Evolutionary conservation across 2,113 vertebrate species (phyloP), one percentile per base, ranked within the genome.

Genomic region (Poeciliopsis occidentalis): DNA sequence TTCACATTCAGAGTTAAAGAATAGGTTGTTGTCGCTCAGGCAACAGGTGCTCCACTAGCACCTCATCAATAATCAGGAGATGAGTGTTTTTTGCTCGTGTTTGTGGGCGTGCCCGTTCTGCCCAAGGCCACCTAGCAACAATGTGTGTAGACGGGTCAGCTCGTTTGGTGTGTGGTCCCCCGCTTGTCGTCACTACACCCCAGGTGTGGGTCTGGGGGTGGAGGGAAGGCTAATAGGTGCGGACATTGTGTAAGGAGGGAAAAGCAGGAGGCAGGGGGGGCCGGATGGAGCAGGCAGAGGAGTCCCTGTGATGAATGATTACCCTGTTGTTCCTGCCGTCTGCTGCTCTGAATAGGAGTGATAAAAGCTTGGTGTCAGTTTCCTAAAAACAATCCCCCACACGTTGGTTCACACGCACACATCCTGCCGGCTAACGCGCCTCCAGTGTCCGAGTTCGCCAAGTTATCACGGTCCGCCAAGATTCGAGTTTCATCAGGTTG

Each of bases 111-210:
- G 37, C 11, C 5, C 1, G 11, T 1, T 13, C 60, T 34, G n/a
- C 31, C 2, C 8, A 57, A 32, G 39, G 91, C 91, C 88, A 85
- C 92, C 67, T 90, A 88, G 90, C 92, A 92, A 92, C 91, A 75
- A 81, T 62, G 60, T 22, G 37, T 66, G 64, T 44, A 80, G 81
- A 57, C 51, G 85, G 67, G 27, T 47, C 37, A 62, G 76, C 65
- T 82, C 31, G 63, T 69, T 78, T 19, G 34, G 71, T 47, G 27
- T 41, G 67, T 69, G 64, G 69, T 85, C 67, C 4, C 67, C 74
- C 60, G 27, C 60, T 85, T 75, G 80, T 85, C 87, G 73, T 82
- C 88, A 75, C 86, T 78, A 69, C 71, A 85, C 64, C 86, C 76
- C 47, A 83, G 82, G 83, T 90, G 81, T 79, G 76, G 79, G 81